Evolutionary conservation across 2,113 vertebrate species (phyloP).

Genomic region (Brachyistius frenatus): DNA sequence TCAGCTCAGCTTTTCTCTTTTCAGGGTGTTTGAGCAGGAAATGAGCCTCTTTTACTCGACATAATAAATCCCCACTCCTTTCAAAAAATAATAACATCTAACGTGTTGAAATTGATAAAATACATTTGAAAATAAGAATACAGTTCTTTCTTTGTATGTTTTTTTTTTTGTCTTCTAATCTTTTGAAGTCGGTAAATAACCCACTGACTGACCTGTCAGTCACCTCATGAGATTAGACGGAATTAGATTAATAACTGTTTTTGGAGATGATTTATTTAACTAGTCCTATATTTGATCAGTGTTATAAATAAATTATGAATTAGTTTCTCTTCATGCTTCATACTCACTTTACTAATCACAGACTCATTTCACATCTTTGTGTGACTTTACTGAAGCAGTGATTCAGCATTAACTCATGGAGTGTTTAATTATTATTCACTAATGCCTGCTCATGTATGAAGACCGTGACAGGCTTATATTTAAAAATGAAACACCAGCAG

Average conservation of each 20-base stretch:
- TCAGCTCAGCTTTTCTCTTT: too few relatives aligned
- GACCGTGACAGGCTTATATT: background rate
- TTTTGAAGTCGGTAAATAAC: background rate
- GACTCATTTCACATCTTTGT: conserved; percentile 23
- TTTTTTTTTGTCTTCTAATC: too few relatives aligned
- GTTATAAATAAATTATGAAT: background rate
- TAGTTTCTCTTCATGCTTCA: background rate
- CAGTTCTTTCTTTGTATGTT: too few relatives aligned
- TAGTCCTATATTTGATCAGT: background rate
- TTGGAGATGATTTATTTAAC: background rate
- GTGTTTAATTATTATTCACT: conserved; percentile 38
- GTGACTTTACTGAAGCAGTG: conserved; percentile 10
- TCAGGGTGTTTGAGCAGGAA: too few relatives aligned
- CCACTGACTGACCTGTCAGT: background rate
- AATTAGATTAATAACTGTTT: background rate
- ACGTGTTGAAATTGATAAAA: too few relatives aligned
- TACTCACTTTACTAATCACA: conserved; percentile 29
- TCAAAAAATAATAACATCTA: too few relatives aligned
- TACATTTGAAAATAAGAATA: too few relatives aligned
- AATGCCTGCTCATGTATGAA: conserved; percentile 12
- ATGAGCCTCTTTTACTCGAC: too few relatives aligned
- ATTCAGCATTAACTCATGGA: conserved; percentile 5
- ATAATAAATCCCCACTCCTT: too few relatives aligned
- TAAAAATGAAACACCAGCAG: background rate
- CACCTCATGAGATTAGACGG: background rate